These are phyloP conservation scores for Macrocentrus cingulum DNA, from an alignment of 1,140 invertebrate genomes.

Conservation along the genomic window DNA sequence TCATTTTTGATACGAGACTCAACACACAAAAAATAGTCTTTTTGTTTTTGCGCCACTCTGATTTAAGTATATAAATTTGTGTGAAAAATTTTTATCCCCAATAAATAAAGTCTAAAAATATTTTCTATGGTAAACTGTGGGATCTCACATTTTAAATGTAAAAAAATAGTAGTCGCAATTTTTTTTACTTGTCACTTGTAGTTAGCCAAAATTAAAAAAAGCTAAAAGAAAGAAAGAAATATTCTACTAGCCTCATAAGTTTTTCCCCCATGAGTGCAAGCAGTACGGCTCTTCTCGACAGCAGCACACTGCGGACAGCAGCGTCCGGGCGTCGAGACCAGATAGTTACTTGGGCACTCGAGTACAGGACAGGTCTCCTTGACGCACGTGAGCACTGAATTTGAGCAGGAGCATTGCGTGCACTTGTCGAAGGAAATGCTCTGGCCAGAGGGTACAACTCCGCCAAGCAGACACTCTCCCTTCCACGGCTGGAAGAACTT, in stretches of 20 bases:
- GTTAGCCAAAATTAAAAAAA: no score
- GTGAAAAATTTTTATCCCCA: no score
- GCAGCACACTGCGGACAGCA: slow-evolving; percentile 78
- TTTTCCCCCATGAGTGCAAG: slow-evolving; percentile 66
- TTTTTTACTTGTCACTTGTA: no score
- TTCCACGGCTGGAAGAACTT: slow-evolving; percentile 53
- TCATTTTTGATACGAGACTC: no score
- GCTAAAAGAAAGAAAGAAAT: no score
- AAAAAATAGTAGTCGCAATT: no score
- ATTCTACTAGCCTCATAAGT: slow-evolving; percentile 66
- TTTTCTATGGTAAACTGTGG: no score
- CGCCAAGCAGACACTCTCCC: slow-evolving; percentile 72
- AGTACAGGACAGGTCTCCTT: slow-evolving; percentile 79
- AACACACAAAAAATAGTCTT: no score
- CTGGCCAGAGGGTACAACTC: slow-evolving; percentile 64
- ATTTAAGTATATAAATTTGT: no score
- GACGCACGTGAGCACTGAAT: slow-evolving; percentile 76
- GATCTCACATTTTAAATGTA: no score
- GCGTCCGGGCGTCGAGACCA: slow-evolving; percentile 65
- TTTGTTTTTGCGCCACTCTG: no score
- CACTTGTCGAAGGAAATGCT: slow-evolving; percentile 74
- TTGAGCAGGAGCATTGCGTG: slow-evolving; percentile 78
- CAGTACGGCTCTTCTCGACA: slow-evolving; percentile 64
- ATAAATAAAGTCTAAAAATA: no score
- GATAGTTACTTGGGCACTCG: slow-evolving; percentile 73